These are phyloP conservation scores for Myotis myotis DNA, from an alignment of 2,797 vertebrate genomes.

Conservation along the genomic window DNA sequence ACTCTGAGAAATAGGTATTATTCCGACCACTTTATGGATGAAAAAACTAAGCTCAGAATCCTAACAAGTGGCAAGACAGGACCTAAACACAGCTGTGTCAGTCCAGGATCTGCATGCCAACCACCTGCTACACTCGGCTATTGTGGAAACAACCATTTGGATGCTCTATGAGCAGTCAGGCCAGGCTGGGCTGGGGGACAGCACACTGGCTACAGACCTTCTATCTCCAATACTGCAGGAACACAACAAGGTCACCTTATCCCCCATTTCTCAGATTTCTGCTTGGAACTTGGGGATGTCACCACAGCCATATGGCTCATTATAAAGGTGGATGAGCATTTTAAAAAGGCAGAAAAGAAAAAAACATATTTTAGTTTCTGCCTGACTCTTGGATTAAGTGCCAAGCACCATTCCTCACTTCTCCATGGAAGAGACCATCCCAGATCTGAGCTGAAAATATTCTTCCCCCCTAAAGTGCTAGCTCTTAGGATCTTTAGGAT, in stretches of 20 bases:
- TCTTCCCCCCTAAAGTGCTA: neutral
- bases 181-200: too few species aligned
- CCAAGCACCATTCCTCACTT: too few species aligned
- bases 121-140: neutral
- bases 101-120: neutral
- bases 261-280: neutral
- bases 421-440: neutral
- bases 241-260: neutral
- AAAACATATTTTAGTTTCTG: neutral
- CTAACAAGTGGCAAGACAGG: neutral
- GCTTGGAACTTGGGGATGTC: neutral
- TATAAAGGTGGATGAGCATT: neutral
- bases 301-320: neutral
- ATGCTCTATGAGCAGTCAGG: neutral
- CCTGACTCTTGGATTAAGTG: neutral
- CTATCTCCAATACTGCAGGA: neutral
- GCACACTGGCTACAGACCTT: too few species aligned
- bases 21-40: neutral
- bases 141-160: neutral
- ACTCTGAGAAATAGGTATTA: too few species aligned
- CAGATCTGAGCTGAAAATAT: neutral
- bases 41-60: neutral
- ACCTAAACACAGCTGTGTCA: rapidly evolving
- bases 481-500: neutral
- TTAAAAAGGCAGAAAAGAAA: neutral